These are phyloP conservation scores for Melanotaenia boesemani DNA, from an alignment of 2,797 vertebrate species.

Conservation along the genomic window DNA sequence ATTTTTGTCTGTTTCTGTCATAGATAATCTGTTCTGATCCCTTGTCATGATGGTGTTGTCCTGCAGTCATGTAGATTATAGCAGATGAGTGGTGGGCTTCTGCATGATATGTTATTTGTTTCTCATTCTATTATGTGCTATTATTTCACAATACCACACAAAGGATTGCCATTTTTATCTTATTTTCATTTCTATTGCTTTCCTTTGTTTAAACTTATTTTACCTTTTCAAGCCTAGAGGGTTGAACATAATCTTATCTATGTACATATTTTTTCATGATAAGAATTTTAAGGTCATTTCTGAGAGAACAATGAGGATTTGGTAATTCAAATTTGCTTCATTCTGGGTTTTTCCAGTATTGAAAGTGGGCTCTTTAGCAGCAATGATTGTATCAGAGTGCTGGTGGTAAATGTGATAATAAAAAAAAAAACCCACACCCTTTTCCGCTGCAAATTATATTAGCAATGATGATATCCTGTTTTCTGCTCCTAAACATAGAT, in stretches of 20 bases:
- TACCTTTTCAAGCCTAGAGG: background rate
- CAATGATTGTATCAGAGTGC: background rate
- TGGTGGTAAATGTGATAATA: background rate
- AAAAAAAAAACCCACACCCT: background rate
- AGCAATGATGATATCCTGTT: background rate
- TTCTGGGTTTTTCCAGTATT: constrained; percentile 4
- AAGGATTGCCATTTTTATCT: constrained; percentile 3
- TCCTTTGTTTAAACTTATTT: constrained; percentile 12
- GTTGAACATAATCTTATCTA: background rate
- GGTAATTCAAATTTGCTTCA: constrained; percentile 17
- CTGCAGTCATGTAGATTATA: constrained; percentile 44
- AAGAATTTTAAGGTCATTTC: constrained; percentile 6
- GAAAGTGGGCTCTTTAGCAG: background rate
- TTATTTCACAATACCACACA: background rate
- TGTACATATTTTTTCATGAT: constrained; percentile 14
- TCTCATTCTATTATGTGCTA: constrained; percentile 7
- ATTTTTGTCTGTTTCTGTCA: constrained; percentile 28
- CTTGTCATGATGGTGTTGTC: constrained; percentile 28
- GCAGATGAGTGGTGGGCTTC: background rate
- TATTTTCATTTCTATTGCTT: background rate
- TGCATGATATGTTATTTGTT: constrained; percentile 1
- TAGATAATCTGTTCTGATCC: constrained; percentile 63
- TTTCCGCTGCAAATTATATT: background rate
- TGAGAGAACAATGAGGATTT: constrained; percentile 5
- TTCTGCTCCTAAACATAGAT: constrained; percentile 75